Conservation (phyloP, 2,888 invertebrate genomes). For the Leptothorax acervorum region DNA sequence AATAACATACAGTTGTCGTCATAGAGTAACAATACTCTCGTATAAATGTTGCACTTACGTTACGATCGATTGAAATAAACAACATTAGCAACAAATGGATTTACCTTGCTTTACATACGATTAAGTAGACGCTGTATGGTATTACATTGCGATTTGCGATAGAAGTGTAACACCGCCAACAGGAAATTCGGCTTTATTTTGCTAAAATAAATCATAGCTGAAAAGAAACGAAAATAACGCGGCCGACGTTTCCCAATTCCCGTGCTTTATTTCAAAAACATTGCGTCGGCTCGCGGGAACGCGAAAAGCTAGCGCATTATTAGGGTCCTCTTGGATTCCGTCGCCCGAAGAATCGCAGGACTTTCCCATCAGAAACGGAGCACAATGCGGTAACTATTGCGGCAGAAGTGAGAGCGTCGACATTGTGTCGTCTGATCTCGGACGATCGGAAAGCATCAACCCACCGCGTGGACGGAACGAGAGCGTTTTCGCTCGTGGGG, state of each 20-base stretch:
- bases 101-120: no score
- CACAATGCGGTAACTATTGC: slow-evolving; percentile 34
- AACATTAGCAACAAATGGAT: not conserved
- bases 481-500: not conserved
- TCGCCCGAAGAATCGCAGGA: slow-evolving; percentile 27
- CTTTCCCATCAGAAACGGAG: slow-evolving; percentile 1
- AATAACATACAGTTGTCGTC: not conserved
- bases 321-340: not conserved
- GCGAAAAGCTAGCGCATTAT: not conserved
- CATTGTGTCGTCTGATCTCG: not conserved
- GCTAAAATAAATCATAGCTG: not conserved
- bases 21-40: not conserved
- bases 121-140: not conserved
- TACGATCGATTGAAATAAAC: not conserved
- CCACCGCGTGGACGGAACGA: not conserved
- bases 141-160: not conserved
- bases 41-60: not conserved
- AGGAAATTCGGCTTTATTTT: not conserved
- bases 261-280: slow-evolving; percentile 32
- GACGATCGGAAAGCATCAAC: not conserved
- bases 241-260: not conserved
- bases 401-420: slow-evolving; percentile 34
- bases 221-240: slow-evolving; percentile 28
- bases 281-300: slow-evolving; percentile 8
- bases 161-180: not conserved